These are phyloP conservation scores for Sarcophaga rosellei DNA, from an alignment of 2,888 invertebrate genomes.

Conservation along the genomic window DNA sequence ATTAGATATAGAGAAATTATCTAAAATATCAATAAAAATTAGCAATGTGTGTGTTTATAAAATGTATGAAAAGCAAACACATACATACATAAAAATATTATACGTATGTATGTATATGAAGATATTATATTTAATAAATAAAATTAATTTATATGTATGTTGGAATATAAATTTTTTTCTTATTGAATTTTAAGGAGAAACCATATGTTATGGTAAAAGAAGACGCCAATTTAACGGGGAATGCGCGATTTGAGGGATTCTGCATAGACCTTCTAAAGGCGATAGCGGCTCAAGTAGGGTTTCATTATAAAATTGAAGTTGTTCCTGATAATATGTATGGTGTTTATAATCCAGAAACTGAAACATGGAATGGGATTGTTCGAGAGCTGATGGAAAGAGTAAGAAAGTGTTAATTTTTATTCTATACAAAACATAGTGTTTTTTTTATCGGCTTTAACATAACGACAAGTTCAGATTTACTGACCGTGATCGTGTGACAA, in stretches of 20 bases:
- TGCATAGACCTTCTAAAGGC: slow-evolving; percentile 93
- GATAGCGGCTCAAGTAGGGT: slow-evolving; percentile 91
- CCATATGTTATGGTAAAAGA: slow-evolving; percentile 96
- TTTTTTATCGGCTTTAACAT: no score
- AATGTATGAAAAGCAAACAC: no score
- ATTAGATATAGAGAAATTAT: no score
- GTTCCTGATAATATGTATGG: slow-evolving; percentile 96
- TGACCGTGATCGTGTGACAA: no score
- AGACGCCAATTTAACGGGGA: slow-evolving; percentile 92
- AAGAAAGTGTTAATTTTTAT: slow-evolving; percentile 71
- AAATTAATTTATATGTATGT: neutral
- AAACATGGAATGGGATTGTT: slow-evolving; percentile 95
- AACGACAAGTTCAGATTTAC: no score
- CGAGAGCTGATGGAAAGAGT: slow-evolving; percentile 93
- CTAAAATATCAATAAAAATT: no score
- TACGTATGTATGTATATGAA: no score
- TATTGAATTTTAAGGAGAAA: slow-evolving; percentile 86
- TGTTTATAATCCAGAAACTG: slow-evolving; percentile 92
- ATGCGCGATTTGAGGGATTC: slow-evolving; percentile 94
- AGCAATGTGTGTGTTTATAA: no score
- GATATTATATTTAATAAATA: neutral
- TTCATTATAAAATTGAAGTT: slow-evolving; percentile 91
- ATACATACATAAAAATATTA: no score
- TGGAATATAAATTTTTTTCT: neutral
- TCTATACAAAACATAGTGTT: neutral